A percentile compares a stretch with the other conserved stretches of the same genome.
Conservation (phyloP, 2,113 vertebrate species). For the Centropus bengalensis region DNA sequence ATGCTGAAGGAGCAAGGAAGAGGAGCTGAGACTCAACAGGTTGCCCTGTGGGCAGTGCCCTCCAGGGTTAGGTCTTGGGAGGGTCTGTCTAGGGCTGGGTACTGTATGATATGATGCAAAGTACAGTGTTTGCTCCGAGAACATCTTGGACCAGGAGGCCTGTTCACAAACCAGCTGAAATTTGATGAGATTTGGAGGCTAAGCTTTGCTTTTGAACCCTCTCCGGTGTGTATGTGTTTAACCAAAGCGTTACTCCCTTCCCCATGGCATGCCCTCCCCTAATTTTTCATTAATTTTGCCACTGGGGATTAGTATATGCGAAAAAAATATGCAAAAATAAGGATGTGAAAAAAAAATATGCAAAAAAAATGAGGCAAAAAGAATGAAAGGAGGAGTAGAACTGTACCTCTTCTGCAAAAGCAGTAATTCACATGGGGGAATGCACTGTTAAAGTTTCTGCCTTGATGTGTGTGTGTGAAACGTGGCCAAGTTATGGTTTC, state of each 20-base stretch:
- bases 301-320: not conserved
- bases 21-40: not conserved
- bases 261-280: not conserved
- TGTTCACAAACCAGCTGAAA: not conserved
- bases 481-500: slow-evolving; percentile 65
- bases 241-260: not conserved
- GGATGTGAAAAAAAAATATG: not conserved
- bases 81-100: not conserved
- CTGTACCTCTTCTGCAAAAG: slow-evolving; percentile 8
- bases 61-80: not conserved
- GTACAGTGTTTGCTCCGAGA: accelerated
- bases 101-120: not conserved
- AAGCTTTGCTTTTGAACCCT: not conserved
- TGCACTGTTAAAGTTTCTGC: not conserved
- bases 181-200: not conserved
- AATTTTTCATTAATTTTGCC: not conserved
- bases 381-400: not conserved
- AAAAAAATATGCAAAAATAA: not conserved
- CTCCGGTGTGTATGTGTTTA: not conserved
- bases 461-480: slow-evolving; percentile 56
- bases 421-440: slow-evolving; percentile 23
- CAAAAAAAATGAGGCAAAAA: not conserved
- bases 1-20: not conserved
- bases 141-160: not conserved
- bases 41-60: not conserved